These are phyloP conservation scores for Neosilurus mollespiculum DNA, from an alignment of 2,797 vertebrate species.

Conservation along the genomic window DNA sequence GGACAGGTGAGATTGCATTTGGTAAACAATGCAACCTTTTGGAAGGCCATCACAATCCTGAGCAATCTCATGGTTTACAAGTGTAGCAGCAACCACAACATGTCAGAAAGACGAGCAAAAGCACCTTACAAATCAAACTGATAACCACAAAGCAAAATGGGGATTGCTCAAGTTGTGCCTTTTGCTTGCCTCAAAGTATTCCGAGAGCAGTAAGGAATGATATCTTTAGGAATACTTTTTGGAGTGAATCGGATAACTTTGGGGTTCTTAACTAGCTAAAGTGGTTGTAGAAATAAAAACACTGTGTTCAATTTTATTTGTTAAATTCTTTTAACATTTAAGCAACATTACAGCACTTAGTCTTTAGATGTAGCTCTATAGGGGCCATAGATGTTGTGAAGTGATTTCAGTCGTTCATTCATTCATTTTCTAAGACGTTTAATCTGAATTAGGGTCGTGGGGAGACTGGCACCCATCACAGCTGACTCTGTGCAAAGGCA, in stretches of 20 bases:
- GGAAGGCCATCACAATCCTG: constrained; percentile 58
- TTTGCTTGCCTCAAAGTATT: neutral
- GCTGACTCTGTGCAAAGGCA: no score
- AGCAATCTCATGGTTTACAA: constrained; percentile 64
- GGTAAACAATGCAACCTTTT: constrained; percentile 66
- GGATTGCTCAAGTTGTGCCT: neutral
- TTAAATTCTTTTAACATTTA: neutral
- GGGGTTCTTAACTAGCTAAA: neutral
- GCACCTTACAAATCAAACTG: constrained; percentile 34
- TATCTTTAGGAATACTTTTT: neutral
- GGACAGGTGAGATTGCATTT: constrained; percentile 67
- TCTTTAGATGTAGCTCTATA: neutral
- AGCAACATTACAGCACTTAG: neutral
- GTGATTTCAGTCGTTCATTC: neutral
- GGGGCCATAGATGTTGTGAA: no score
- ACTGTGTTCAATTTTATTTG: neutral
- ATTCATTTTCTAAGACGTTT: neutral
- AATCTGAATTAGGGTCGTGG: no score
- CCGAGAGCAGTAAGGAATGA: neutral
- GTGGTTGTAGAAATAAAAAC: no score
- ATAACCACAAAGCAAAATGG: constrained; percentile 4
- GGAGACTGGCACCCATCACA: no score
- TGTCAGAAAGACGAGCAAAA: constrained; percentile 28
- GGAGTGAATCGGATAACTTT: neutral
- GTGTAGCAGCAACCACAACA: constrained; percentile 42